Evolutionary conservation across 2,113 vertebrate genomes (phyloP).

Genomic region (Halcyon senegalensis): DNA sequence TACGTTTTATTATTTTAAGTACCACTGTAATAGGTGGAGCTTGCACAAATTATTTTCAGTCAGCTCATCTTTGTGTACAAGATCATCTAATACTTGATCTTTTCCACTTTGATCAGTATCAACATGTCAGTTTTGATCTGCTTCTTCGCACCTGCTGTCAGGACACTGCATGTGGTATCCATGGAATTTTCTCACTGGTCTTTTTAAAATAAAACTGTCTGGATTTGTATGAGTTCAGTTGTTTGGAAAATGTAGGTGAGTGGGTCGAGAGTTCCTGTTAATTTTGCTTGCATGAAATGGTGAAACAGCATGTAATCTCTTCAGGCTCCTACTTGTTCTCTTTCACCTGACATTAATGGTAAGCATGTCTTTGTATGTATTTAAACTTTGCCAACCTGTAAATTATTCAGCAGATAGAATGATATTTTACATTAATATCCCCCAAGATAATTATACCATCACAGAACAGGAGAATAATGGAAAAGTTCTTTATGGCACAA

Average conservation of each 20-base stretch:
- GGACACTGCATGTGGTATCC: neutral
- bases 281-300: neutral
- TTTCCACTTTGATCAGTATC: neutral
- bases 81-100: neutral
- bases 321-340: neutral
- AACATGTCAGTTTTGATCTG: neutral
- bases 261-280: neutral
- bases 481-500: neutral
- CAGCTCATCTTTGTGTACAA: neutral
- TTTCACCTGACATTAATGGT: neutral
- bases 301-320: neutral
- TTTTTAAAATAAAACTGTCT: neutral
- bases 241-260: neutral
- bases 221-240: neutral
- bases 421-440: neutral
- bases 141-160: neutral
- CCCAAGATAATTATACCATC: neutral
- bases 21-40: neutral
- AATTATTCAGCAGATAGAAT: slow-evolving; percentile 16
- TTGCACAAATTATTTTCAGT: neutral
- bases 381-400: slow-evolving; percentile 1
- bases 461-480: neutral
- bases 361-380: neutral
- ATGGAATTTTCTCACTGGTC: accelerated
- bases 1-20: neutral